Evolutionary conservation across 2,113 vertebrate species (phyloP).

Genomic region (Syngnathoides biaculeatus): DNA sequence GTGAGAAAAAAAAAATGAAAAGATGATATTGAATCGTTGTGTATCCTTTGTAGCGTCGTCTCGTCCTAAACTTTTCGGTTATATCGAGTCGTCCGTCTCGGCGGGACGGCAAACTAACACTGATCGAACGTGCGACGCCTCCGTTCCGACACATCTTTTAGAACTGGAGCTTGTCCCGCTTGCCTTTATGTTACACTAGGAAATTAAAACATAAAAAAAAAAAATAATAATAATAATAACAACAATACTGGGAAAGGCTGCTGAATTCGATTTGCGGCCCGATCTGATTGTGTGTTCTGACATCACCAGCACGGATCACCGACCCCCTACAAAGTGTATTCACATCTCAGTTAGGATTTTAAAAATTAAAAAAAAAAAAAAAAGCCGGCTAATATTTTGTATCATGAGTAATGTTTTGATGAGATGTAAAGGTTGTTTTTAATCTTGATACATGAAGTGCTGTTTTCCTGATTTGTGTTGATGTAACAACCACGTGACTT

Average conservation of each 20-base stretch:
- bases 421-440: slow-evolving; percentile 34
- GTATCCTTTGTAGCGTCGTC: slow-evolving; percentile 64
- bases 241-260: too few relatives aligned
- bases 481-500: slow-evolving; percentile 62
- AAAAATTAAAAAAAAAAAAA: slow-evolving; percentile 8
- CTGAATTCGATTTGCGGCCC: not conserved
- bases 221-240: too few relatives aligned
- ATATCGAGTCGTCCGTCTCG: not conserved
- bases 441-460: slow-evolving; percentile 45
- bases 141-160: not conserved
- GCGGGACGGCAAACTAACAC: not conserved
- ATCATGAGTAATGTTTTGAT: slow-evolving; percentile 45
- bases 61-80: slow-evolving; percentile 11
- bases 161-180: not conserved
- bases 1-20: slow-evolving; percentile 57
- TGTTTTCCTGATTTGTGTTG: slow-evolving; percentile 54
- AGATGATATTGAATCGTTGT: slow-evolving; percentile 60
- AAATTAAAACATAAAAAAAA: slow-evolving; percentile 4
- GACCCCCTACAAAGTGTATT: slow-evolving; percentile 32
- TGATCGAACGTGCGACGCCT: not conserved
- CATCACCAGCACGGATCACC: slow-evolving; percentile 38
- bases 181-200: slow-evolving; percentile 5
- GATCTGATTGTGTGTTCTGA: not conserved
- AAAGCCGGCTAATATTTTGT: slow-evolving; percentile 35
- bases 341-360: slow-evolving; percentile 6